These are phyloP conservation scores for Augochlora pura DNA, from an alignment of 1,140 invertebrate species.

Conservation along the genomic window DNA sequence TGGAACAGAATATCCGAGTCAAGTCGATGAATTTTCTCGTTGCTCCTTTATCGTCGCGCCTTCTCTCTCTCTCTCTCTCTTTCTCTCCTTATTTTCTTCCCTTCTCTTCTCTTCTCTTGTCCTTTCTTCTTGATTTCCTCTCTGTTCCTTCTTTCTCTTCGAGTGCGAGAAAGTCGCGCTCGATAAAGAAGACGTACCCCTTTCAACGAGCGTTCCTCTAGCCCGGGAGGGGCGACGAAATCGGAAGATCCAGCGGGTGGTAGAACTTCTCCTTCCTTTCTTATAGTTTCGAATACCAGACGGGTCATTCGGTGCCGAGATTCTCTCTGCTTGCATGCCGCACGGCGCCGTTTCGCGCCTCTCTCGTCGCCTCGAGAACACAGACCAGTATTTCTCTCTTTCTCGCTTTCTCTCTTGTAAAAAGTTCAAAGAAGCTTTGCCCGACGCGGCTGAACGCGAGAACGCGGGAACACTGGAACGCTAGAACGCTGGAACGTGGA, in stretches of 20 bases:
- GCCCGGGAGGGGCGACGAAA: constrained; percentile 22
- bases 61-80: not conserved
- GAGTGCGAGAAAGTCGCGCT: constrained; percentile 40
- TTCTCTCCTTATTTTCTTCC: not conserved
- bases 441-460: not conserved
- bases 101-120: not conserved
- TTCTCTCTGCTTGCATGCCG: not conserved
- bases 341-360: not conserved
- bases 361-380: not conserved
- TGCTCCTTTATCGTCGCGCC: constrained; percentile 50
- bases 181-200: constrained; percentile 24
- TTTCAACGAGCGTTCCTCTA: constrained; percentile 14
- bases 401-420: not conserved
- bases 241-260: constrained; percentile 2
- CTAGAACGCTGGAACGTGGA: constrained; percentile 4
- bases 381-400: not conserved
- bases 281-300: constrained; percentile 38
- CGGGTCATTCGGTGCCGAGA: constrained; percentile 7
- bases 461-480: constrained; percentile 4
- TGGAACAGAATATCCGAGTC: constrained; percentile 6
- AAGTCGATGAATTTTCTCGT: constrained; percentile 44
- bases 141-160: not conserved
- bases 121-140: not conserved
- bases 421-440: constrained; percentile 4
- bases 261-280: constrained; percentile 44